Evolutionary conservation across 1,140 invertebrate genomes (phyloP).

Genomic region (Brachionus rubens): DNA sequence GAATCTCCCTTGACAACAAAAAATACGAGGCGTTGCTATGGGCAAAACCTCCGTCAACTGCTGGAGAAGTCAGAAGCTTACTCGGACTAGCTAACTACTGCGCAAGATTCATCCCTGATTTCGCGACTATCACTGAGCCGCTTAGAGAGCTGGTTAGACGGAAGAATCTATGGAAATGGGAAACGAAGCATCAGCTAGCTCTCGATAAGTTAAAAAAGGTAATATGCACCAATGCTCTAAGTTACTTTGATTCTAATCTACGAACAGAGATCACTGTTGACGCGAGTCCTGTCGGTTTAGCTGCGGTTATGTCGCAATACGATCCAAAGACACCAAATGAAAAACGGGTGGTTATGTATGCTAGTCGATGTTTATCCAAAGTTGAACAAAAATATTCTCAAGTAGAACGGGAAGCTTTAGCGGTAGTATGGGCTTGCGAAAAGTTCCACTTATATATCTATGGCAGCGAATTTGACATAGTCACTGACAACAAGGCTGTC

Average conservation of each 20-base stretch:
- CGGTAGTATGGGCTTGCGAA: background rate
- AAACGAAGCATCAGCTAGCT: too few species aligned
- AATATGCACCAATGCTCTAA: too few species aligned
- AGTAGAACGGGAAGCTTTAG: slow-evolving; percentile 52
- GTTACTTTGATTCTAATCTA: background rate
- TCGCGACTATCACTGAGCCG: slow-evolving; percentile 51
- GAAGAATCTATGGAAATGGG: background rate
- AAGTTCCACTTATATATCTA: background rate
- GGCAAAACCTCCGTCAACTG: background rate
- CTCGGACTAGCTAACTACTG: slow-evolving; percentile 54
- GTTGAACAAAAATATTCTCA: slow-evolving; percentile 51
- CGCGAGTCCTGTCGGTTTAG: slow-evolving; percentile 56
- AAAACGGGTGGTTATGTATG: slow-evolving; percentile 50
- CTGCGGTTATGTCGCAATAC: slow-evolving; percentile 60
- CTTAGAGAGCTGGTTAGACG: slow-evolving; percentile 47
- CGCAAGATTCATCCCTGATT: slow-evolving; percentile 53
- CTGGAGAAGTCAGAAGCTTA: slow-evolving; percentile 47
- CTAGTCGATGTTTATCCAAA: slow-evolving; percentile 44
- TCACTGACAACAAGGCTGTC: background rate
- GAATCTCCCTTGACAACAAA: too few species aligned
- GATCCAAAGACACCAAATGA: background rate
- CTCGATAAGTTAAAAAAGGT: too few species aligned
- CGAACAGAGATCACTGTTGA: background rate
- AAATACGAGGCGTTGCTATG: too few species aligned
- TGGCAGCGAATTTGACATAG: background rate